Evolutionary conservation across 2,113 vertebrate species (phyloP).

Genomic region (Sapayoa aenigma): DNA sequence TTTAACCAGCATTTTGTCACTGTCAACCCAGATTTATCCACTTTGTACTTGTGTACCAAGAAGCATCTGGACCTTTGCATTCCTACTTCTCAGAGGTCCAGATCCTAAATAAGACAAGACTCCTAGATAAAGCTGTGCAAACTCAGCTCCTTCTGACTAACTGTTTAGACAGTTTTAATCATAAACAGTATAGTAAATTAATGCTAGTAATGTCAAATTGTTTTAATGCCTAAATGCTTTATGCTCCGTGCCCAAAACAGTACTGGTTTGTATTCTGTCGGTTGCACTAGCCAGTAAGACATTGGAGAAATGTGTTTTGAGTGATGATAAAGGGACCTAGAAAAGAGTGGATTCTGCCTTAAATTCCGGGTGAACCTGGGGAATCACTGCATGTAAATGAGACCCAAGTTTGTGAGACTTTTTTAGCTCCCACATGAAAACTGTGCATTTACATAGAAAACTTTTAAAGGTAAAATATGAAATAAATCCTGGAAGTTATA

Average conservation of each 20-base stretch:
- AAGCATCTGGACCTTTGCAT: neutral
- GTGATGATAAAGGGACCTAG: neutral
- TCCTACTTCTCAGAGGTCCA: neutral
- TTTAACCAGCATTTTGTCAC: neutral
- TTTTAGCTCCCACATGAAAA: neutral
- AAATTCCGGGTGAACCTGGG: neutral
- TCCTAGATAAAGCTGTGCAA: slow-evolving; percentile 11
- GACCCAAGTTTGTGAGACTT: neutral
- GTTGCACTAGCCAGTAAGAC: neutral
- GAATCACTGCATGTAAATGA: neutral
- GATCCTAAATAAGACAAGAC: slow-evolving; percentile 8
- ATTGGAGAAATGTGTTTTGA: neutral
- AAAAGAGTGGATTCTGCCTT: neutral
- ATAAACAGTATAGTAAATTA: slow-evolving; percentile 22
- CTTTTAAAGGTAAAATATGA: neutral
- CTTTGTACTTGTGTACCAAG: neutral
- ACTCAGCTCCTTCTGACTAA: neutral
- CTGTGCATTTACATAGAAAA: neutral
- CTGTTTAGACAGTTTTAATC: slow-evolving; percentile 46
- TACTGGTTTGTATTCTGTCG: neutral
- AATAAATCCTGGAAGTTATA: neutral
- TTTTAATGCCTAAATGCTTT: slow-evolving; percentile 1
- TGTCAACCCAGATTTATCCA: neutral
- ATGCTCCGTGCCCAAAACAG: neutral
- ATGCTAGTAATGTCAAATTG: neutral